Base-by-base conservation (phyloP, 2,888 invertebrate species). In the Heterodera filipjevi region DNA sequence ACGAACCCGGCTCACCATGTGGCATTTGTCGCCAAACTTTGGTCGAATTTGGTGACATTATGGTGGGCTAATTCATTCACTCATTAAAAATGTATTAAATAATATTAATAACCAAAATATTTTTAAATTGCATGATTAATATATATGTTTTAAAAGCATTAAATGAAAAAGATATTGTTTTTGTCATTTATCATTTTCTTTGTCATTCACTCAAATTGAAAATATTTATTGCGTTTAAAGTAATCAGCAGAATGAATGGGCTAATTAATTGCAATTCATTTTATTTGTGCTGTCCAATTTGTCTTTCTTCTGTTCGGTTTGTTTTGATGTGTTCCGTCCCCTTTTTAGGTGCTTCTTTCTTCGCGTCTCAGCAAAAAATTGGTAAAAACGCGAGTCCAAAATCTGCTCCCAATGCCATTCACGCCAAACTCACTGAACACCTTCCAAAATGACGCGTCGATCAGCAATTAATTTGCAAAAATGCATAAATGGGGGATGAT, bases 1-100 rank as follows among this genome's bases (percentile, higher is more conserved):
- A 76, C 6, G 84, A 82, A 22, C 85, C 86, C 0, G 87, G 84
- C n/a, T 71, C 84, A 27, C 88, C 88, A 1, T 88, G 88, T 76
- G 88, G 88, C 0, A 79, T 88, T 16, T 88, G 88, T 66, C 84
- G 88, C 2, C 88, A 88, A 74, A 85, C 86, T 77, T 70, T 88
- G 70, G 82, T 86, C 49, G 88, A 88, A 68, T 88, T 88, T 59
- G 88, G 88, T 6, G 80, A 88, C 73, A 84, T 75, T 71, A 81
- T 83, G 79, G 87, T 87, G 33, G 78, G 81, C 12, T 39, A 1
- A 39, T 39, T 39, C n/a, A n/a, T n/a, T n/a, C n/a, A n/a, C n/a
- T n/a, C n/a, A n/a, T n/a, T n/a, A n/a, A n/a, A n/a, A n/a, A n/a
- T n/a, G n/a, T n/a, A n/a, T n/a, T n/a, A n/a, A n/a, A n/a, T n/a